Evolutionary conservation across 2,888 invertebrate species (phyloP).

Genomic region (Diachrysia chrysitis): DNA sequence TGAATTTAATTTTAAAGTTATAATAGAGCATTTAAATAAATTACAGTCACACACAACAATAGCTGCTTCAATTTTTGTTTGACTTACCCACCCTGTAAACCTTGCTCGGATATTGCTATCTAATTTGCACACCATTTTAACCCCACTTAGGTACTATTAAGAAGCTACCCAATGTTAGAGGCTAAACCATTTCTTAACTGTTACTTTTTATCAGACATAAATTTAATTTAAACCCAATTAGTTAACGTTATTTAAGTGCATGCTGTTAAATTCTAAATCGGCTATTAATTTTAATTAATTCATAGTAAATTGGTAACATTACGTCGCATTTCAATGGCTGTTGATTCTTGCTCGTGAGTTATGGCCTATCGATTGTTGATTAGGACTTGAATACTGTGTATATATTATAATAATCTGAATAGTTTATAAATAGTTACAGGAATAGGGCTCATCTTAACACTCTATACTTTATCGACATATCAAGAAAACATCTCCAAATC

Average conservation of each 20-base stretch:
- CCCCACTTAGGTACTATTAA: no score
- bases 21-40: no score
- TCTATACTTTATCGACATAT: background rate
- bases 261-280: slow-evolving; percentile 4
- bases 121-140: background rate
- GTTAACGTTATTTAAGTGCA: slow-evolving; percentile 3
- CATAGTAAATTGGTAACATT: background rate
- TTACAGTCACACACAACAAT: background rate
- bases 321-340: background rate
- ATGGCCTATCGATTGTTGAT: background rate
- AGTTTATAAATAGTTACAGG: background rate
- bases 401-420: background rate
- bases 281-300: slow-evolving; percentile 4
- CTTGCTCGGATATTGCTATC: no score
- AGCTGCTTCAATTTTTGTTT: background rate
- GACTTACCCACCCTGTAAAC: no score
- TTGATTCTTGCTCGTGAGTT: slow-evolving; percentile 2
- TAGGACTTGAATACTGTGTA: background rate
- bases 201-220: slow-evolving; percentile 4
- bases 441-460: background rate
- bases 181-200: no score
- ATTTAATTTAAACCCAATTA: slow-evolving; percentile 3
- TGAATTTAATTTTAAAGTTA: background rate
- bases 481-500: background rate
- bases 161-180: no score